phyloP scores from a whole-genome alignment of 2,113 vertebrate species.

The Ailuropoda melanoleuca region DNA sequence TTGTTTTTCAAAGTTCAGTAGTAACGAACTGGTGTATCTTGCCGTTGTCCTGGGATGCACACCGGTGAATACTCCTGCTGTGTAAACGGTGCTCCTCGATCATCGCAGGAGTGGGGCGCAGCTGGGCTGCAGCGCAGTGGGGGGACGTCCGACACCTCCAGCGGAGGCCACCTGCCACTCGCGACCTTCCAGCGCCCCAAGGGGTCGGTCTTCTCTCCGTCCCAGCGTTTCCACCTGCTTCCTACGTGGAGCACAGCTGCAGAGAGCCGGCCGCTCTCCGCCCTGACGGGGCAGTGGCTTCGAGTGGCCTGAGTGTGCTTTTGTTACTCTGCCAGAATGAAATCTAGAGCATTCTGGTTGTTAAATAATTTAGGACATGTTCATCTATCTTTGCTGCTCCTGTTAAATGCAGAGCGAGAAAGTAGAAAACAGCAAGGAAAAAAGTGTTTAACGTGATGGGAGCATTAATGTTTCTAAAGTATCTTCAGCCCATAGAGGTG shows the following conservation, averaged over 20 bases:
- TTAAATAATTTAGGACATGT: slow-evolving; percentile 15
- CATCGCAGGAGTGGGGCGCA: background rate
- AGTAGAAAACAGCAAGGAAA: background rate
- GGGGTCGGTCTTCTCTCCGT: background rate
- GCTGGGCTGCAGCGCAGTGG: background rate
- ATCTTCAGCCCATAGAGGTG: background rate
- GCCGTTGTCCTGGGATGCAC: background rate
- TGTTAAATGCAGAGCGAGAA: background rate
- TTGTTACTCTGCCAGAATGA: background rate
- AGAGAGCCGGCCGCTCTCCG: too few species aligned
- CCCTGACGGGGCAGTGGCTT: too few species aligned
- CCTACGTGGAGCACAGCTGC: background rate
- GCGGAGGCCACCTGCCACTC: background rate
- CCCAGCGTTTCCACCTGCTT: too few species aligned
- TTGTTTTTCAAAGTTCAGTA: background rate
- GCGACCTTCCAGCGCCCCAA: background rate
- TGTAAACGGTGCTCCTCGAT: background rate
- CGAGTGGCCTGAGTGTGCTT: background rate
- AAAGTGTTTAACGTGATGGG: background rate
- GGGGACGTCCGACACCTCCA: background rate
- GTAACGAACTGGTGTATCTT: background rate
- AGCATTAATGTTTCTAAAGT: background rate
- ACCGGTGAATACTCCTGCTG: background rate
- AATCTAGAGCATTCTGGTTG: background rate
- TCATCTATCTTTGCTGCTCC: background rate